Conservation (phyloP, 2,113 vertebrate genomes). For the Osmerus eperlanus region DNA sequence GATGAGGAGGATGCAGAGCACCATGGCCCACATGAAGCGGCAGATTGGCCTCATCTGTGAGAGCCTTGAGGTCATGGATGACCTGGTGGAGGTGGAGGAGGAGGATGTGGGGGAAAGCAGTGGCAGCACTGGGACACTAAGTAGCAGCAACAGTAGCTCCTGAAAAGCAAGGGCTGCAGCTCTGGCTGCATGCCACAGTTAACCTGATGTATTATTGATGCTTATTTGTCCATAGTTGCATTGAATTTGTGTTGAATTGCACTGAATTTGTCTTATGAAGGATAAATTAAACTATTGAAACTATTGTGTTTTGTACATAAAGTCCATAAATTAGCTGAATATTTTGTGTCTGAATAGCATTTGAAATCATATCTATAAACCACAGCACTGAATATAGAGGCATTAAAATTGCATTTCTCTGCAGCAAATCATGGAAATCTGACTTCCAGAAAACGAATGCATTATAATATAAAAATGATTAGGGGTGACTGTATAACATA, state of each 20-base stretch:
- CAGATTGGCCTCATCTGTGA: constrained; percentile 71
- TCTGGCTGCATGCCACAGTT: no score
- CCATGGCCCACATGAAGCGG: constrained; percentile 70
- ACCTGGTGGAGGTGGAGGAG: constrained; percentile 57
- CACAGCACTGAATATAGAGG: no score
- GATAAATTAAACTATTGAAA: not conserved
- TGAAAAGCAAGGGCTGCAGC: constrained; percentile 22
- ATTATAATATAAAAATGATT: no score
- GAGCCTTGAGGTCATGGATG: constrained; percentile 69
- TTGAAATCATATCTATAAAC: no score
- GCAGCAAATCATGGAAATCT: no score
- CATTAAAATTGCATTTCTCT: no score
- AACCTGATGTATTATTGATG: no score
- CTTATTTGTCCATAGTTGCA: not conserved
- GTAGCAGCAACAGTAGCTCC: constrained; percentile 43
- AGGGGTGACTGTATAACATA: no score
- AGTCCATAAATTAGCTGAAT: constrained; percentile 4
- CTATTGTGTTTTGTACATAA: constrained; percentile 49
- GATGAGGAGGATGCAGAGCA: constrained; percentile 71
- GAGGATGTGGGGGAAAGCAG: constrained; percentile 44
- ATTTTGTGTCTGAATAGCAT: no score
- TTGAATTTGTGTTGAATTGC: not conserved
- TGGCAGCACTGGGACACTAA: constrained; percentile 39
- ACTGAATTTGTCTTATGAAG: not conserved
- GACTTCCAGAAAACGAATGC: no score